Conservation (phyloP, 2,113 vertebrate genomes). For the Puma concolor region DNA sequence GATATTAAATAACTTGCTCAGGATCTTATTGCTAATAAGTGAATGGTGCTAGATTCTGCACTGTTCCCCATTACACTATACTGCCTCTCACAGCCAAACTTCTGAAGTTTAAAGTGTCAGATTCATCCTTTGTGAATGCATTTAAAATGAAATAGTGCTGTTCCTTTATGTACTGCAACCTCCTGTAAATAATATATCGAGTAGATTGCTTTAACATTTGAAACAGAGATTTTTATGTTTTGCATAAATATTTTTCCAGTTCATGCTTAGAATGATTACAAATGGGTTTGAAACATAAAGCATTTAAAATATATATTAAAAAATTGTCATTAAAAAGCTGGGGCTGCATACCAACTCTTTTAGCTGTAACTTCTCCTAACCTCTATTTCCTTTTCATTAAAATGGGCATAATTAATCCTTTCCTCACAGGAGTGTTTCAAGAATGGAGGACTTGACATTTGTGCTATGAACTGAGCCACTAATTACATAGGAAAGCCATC, state of each 20-base stretch:
- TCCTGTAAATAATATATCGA: background rate
- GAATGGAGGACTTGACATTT: background rate
- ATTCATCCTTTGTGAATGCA: background rate
- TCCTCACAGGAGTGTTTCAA: background rate
- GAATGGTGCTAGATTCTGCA: background rate
- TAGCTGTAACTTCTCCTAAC: background rate
- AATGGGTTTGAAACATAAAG: background rate
- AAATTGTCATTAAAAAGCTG: background rate
- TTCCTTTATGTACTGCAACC: background rate
- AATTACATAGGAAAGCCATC: background rate
- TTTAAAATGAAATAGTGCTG: background rate
- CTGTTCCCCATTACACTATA: background rate
- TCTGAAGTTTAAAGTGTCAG: background rate
- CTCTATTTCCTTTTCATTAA: background rate
- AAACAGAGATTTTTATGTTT: slow-evolving; percentile 34
- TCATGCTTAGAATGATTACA: slow-evolving; percentile 32
- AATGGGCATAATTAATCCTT: background rate
- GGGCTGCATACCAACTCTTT: background rate
- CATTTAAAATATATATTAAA: background rate
- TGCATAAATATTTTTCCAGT: background rate
- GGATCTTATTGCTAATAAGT: background rate
- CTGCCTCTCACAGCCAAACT: background rate
- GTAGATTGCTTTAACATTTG: background rate
- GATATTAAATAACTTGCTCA: background rate
- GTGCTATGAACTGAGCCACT: background rate